Base-by-base conservation (phyloP, 2,797 vertebrate species). In the Distichodus sexfasciatus region DNA sequence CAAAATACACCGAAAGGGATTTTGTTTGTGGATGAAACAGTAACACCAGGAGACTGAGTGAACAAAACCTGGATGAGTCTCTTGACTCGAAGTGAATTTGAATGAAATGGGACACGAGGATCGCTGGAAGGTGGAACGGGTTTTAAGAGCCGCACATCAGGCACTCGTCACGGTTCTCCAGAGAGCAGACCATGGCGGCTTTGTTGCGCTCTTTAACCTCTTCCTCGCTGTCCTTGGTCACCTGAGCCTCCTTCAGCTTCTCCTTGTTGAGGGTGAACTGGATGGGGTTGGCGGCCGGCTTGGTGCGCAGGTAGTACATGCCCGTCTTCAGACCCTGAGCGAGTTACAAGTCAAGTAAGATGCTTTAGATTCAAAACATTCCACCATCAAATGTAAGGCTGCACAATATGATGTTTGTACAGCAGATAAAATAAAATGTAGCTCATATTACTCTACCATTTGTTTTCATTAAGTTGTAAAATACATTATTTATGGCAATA, bases 241-340 rank as follows among this genome's bases (percentile, higher is more conserved):
- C 76, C 72, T 85, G 87, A 0, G 75, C 66, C 61, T 93, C 94
- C 68, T 94, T 91, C 67, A 98, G 91, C 55, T 95, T 96, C 88
- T 99, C 95, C 75, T 99, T 99, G 89, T 99, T 94, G 17, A 99
- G 85, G 26, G 97, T 99, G 86, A 99, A 99, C 87, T 99, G 96
- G 88, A 99, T 99, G 38, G 97, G 97, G 82, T 95, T 97, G 2
- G 97, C 97, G 0, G 97, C 97, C 0, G 97, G 96, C 75, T 96
- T 96, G 0, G 97, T 99, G 71, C 97, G 85, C 54, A 99, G 89
- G 38, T 99, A 99, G 83, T 99, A 99, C 97, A 99, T 99, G 0
- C 97, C 97, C 0, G 97, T 99, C 89, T 99, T 99, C 61, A 99
- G 87, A 12, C 97, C 97, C 97, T 99, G 38, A 12, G n/a, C 44